Base-by-base conservation (phyloP, 2,888 invertebrate genomes). In the Synergus gifuensis region DNA sequence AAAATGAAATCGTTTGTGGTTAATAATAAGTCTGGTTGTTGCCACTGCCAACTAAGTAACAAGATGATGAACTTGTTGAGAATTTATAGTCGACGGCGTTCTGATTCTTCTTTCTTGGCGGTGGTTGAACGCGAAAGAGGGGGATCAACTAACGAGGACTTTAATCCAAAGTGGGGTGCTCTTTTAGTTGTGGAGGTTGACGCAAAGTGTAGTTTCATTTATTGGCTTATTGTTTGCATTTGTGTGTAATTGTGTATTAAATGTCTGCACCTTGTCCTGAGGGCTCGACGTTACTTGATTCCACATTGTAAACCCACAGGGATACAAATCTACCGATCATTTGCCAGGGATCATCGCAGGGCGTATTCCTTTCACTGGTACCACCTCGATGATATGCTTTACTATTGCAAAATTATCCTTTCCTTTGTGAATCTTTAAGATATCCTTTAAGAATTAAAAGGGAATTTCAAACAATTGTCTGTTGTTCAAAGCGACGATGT, bases 161-260 rank as follows among this genome's bases (percentile, higher is more conserved):
- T 69, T 67, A 76, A 78, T 78, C 77, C 76, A 82, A 83, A 83
- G 84, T 84, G 84, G 84, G 84, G 84, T 84, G 83, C 22, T 66
- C 79, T 82, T 83, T 81, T 49, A 81, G 77, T 54, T 78, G 80
- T 78, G 49, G 76, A 76, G 76, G 67, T 81, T 76, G 58, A 76
- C 77, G 62, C 79, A 69, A 66, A 73, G 79, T 73, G 77, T 49
- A 49, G 49, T 69, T 73, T 54, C 16, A 12, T 49, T n/a, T 73
- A 73, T n/a, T 73, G 54, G 16, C 49, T 16, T 49, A 22, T 67
- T 44, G 46, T 49, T 69, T 54, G 54, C n/a, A 69, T 69, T 69
- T 28, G 49, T 66, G 42, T 67, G 40, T 46, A 67, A 28, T 49
- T 42, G 18, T 18, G 11, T 58, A 11, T 60, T 60, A 22, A 69